Evolutionary conservation across 2,888 invertebrate species (phyloP), one percentile per base, ranked within the genome.

Genomic region (Steinernema scapterisci): DNA sequence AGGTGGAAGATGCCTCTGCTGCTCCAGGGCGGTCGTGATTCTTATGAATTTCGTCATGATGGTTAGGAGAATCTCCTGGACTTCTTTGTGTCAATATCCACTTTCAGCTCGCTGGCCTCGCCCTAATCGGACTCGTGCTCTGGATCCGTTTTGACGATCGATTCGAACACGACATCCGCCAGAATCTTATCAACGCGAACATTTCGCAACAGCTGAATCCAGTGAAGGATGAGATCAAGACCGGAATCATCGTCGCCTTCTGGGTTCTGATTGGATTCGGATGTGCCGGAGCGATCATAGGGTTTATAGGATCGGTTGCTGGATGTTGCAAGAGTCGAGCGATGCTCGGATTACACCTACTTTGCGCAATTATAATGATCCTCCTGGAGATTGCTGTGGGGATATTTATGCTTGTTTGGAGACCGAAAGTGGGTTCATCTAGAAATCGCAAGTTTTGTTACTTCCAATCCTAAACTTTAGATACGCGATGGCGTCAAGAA

Each of bases 251-350:
- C 16, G 81, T 84, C 21, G 73, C 78, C 16, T 85, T 83, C 72
- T 85, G 85, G 85, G 80, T 82, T 6, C 78, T 85, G 23, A 78
- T 85, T 43, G 85, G 82, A 13, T 83, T 85, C 72, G 75, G 82
- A 6, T 77, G 80, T n/a, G 83, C 80, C 11, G 77, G 78, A 9
- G 80, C 77, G 7, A 19, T 84, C 3, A 76, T 82, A 27, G 84
- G 84, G 9, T 75, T 85, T n/a, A 76, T 83, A 13, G 85, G 85
- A 6, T 73, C 80, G 5, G n/a, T 70, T 3, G 77, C 71, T 1
- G 74, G 76, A 7, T 44, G 73, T 16, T 27, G 76, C 44, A 52
- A 71, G 52, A 75, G 51, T 56, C 71, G 77, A 56, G 56, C 70
- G 9, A 46, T 82, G 25, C 77, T 80, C 43, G 75, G 78, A 0